These are phyloP conservation scores for Crotalus tigris DNA, from an alignment of 2,113 vertebrate genomes.

Conservation along the genomic window DNA sequence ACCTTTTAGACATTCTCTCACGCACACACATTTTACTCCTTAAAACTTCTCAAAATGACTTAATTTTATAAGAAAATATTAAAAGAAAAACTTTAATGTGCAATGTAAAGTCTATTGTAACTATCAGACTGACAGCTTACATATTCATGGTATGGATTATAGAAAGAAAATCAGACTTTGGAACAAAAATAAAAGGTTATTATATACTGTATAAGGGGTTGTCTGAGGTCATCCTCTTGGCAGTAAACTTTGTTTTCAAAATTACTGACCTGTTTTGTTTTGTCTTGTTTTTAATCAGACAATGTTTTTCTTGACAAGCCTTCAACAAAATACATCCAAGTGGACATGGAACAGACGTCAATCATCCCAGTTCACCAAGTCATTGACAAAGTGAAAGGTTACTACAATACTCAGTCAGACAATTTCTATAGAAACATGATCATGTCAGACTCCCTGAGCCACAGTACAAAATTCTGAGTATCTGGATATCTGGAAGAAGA, in stretches of 20 bases:
- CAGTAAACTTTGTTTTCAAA: slow-evolving; percentile 16
- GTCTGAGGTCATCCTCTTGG: background rate
- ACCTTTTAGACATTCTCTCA: background rate
- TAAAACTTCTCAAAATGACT: background rate
- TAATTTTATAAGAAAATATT: background rate
- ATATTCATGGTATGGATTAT: background rate
- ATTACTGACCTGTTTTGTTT: slow-evolving; percentile 19
- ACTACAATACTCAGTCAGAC: slow-evolving; percentile 86
- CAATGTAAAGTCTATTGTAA: background rate
- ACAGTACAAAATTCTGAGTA: slow-evolving; percentile 88
- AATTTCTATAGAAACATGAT: slow-evolving; percentile 98
- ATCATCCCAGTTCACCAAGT: slow-evolving; percentile 92
- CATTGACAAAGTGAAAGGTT: slow-evolving; percentile 92
- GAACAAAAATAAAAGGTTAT: background rate
- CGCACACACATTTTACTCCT: background rate
- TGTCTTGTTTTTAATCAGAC: slow-evolving; percentile 70
- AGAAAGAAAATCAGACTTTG: background rate
- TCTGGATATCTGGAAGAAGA: slow-evolving; percentile 25
- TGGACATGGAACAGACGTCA: slow-evolving; percentile 81
- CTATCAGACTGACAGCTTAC: background rate
- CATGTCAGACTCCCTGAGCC: slow-evolving; percentile 86
- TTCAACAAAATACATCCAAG: slow-evolving; percentile 77
- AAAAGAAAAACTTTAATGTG: background rate
- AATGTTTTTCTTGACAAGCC: slow-evolving; percentile 76
- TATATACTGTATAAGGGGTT: background rate